These are phyloP conservation scores for Tetrapedia diversipes DNA, from an alignment of 2,888 invertebrate species.

Conservation along the genomic window DNA sequence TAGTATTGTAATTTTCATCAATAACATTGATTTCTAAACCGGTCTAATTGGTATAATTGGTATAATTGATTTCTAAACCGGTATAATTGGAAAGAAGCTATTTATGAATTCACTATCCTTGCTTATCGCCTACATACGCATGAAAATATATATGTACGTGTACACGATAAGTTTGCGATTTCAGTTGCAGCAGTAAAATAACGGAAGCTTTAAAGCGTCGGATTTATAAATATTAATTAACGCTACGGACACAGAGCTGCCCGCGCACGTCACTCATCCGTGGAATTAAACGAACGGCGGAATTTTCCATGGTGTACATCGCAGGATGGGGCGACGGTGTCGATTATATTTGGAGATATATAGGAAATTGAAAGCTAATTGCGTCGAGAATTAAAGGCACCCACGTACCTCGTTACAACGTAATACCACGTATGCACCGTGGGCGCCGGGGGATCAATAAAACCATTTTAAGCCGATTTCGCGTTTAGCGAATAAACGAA, in stretches of 20 bases:
- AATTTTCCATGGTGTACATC: slow-evolving; percentile 13
- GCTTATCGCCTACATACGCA: no score
- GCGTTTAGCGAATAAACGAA: slow-evolving; percentile 65
- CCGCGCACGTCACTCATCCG: slow-evolving; percentile 7
- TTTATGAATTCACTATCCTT: no score
- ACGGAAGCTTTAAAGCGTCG: no score
- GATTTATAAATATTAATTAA: slow-evolving; percentile 29
- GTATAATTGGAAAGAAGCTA: no score
- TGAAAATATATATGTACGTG: no score
- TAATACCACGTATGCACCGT: slow-evolving; percentile 52
- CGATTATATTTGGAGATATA: slow-evolving; percentile 47
- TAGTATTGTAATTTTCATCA: no score
- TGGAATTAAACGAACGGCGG: slow-evolving; percentile 17
- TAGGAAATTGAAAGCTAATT: slow-evolving; percentile 66
- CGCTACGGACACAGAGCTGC: background rate
- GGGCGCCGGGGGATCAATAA: slow-evolving; percentile 58
- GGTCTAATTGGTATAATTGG: no score
- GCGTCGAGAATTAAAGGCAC: slow-evolving; percentile 67
- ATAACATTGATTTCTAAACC: no score
- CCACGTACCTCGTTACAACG: slow-evolving; percentile 62
- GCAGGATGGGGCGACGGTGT: slow-evolving; percentile 3
- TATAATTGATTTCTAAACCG: no score
- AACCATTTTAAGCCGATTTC: slow-evolving; percentile 66
- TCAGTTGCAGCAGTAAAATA: no score
- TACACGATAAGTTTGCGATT: no score